Evolutionary conservation across 2,797 vertebrate species (phyloP), one percentile per base, ranked within the genome.

Genomic region (Gallinago stenura): DNA sequence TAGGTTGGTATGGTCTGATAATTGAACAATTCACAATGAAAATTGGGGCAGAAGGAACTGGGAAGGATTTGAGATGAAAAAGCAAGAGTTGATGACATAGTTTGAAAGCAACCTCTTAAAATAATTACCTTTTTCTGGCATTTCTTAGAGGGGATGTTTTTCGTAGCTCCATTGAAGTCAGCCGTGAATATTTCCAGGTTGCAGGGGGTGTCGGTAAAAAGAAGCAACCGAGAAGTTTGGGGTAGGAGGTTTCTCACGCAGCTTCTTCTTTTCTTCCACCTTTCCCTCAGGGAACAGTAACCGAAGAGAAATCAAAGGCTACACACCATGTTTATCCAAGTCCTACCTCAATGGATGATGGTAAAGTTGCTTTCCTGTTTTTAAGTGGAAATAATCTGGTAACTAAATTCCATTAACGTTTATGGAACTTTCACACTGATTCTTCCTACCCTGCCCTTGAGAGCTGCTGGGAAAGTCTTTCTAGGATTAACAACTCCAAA

Each of bases 221-320:
- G 37, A 25, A 78, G 56, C 7, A 25, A 8, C 19, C 1, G 3
- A 20, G 18, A 39, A 12, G 5, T 77, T 33, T 54, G n/a, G 46
- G 46, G 12, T 24, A 11, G 53, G 31, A 48, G 20, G 25, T 58
- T 84, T 80, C 89, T 95, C n/a, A 87, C 3, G 22, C 5, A 6
- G 17, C 54, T 73, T 78, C 26, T 35, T 28, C 76, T 90, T 10
- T 79, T 76, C 70, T 57, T 82, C 41, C 16, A 1, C 62, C 62
- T 96, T 96, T 37, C 53, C 28, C 43, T 0, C 90, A 99, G 99
- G 99, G 99, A 90, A 98, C 99, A 46, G 98, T 99, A 77, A 99
- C 99, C 54, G 99, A 99, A 43, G 99, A 99, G 81, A 99, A 99
- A 77, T 98, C 99, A 14, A 99, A 99, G 97, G 99, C 99, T 58